phyloP scores from a whole-genome alignment of 2,888 invertebrate genomes.

The Heterodera filipjevi region DNA sequence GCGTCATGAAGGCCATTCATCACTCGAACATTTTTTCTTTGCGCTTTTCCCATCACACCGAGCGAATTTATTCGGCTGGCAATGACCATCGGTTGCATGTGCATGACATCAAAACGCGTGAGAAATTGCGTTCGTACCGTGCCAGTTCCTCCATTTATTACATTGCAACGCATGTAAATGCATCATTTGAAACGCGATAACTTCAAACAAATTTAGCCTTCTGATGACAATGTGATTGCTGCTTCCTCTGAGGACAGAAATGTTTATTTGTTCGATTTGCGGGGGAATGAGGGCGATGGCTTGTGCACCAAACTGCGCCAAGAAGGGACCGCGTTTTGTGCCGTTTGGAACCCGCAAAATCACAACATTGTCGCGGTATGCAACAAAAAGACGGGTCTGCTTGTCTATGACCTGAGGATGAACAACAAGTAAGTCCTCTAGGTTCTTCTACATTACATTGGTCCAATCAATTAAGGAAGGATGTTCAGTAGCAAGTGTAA shows the following conservation, averaged over 20 bases:
- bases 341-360: constrained; percentile 35
- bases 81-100: constrained; percentile 86
- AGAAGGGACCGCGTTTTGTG: constrained; percentile 33
- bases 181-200: neutral
- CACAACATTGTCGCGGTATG: constrained; percentile 38
- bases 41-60: constrained; percentile 76
- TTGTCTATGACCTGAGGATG: constrained; percentile 40
- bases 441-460: constrained; percentile 20
- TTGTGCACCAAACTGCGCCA: constrained; percentile 29
- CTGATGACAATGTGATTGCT: constrained; percentile 80
- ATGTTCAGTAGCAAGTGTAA: too few species aligned
- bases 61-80: constrained; percentile 72
- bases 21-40: constrained; percentile 91
- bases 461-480: too few species aligned
- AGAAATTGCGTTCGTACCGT: constrained; percentile 70
- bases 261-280: constrained; percentile 81
- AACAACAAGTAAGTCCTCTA: constrained; percentile 13
- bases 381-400: constrained; percentile 38
- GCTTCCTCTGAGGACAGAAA: constrained; percentile 91
- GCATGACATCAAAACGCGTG: constrained; percentile 74
- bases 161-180: constrained; percentile 75
- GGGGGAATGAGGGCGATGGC: constrained; percentile 64
- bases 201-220: constrained; percentile 69
- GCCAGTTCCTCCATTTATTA: constrained; percentile 90
- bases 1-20: constrained; percentile 79